Conservation (phyloP, 2,888 invertebrate species). For the Drymonia ruficornis region DNA sequence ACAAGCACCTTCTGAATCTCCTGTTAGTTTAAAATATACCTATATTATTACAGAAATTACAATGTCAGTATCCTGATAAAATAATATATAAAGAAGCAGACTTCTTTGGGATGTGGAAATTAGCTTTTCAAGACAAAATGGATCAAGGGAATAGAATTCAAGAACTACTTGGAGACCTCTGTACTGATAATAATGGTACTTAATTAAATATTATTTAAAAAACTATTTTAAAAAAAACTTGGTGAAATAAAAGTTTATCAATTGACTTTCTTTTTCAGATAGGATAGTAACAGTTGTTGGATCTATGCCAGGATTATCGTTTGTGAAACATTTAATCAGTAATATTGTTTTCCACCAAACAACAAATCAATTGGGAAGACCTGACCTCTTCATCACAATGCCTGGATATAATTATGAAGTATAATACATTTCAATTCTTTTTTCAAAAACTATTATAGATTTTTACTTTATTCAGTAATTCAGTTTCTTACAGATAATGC, state of each 20-base stretch:
- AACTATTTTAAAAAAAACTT: not conserved
- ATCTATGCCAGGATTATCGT: slow-evolving; percentile 80
- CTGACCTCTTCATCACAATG: slow-evolving; percentile 86
- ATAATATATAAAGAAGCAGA: slow-evolving; percentile 80
- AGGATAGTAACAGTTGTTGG: slow-evolving; percentile 86
- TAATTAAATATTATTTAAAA: slow-evolving; percentile 2
- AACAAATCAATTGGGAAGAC: slow-evolving; percentile 83
- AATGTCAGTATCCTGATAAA: slow-evolving; percentile 63
- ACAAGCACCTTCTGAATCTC: too few relatives aligned
- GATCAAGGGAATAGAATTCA: slow-evolving; percentile 82
- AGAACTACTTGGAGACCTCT: slow-evolving; percentile 80
- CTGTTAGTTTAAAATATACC: not conserved
- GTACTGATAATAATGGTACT: slow-evolving; percentile 77
- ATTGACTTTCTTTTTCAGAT: slow-evolving; percentile 63
- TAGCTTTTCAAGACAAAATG: slow-evolving; percentile 84
- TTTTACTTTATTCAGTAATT: slow-evolving; percentile 52
- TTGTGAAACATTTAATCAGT: slow-evolving; percentile 86
- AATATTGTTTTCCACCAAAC: slow-evolving; percentile 85
- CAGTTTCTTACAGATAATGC: slow-evolving; percentile 84
- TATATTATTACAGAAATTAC: slow-evolving; percentile 51
- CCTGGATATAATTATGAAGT: slow-evolving; percentile 86
- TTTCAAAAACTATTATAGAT: not conserved
- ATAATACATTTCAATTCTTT: slow-evolving; percentile 32
- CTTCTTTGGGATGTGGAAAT: slow-evolving; percentile 84
- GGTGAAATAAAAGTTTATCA: not conserved